Conservation (phyloP, 2,888 invertebrate genomes). For the Cordylochernes scorpioides region DNA sequence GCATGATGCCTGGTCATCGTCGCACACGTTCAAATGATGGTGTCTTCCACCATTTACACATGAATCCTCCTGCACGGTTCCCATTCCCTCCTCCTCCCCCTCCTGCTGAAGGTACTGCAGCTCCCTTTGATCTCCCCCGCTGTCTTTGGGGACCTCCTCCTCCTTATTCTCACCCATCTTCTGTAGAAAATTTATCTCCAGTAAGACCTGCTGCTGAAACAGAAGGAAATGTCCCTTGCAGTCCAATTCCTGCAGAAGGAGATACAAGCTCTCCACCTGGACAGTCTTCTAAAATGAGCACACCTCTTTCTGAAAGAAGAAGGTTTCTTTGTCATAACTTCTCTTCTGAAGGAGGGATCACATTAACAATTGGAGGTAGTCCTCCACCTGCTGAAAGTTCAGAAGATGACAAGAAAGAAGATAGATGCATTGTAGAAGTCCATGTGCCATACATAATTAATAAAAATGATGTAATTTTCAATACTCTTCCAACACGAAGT, state of each 20-base stretch:
- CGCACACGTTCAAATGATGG: conserved; percentile 13
- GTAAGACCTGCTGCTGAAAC: conserved; percentile 2
- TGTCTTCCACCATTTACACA: conserved; percentile 12
- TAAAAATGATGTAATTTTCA: conserved; percentile 10
- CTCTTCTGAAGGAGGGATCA: conserved; percentile 12
- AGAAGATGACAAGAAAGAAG: conserved; percentile 6
- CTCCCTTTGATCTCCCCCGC: conserved; percentile 8
- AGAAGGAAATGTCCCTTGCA: not conserved
- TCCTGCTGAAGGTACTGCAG: conserved; percentile 3
- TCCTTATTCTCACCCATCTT: conserved; percentile 32
- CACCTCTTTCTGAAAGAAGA: conserved; percentile 11
- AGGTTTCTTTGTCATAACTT: conserved; percentile 12
- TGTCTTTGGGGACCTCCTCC: conserved; percentile 65
- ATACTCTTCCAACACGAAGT: conserved; percentile 11
- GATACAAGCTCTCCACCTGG: too few species aligned
- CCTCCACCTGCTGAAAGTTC: conserved; percentile 3
- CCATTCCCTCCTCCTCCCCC: conserved; percentile 8
- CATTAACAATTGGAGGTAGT: conserved; percentile 9
- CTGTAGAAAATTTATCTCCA: conserved; percentile 6
- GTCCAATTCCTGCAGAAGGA: conserved; percentile 3
- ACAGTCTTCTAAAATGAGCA: conserved; percentile 11
- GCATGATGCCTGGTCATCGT: conserved; percentile 6
- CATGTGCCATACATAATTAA: conserved; percentile 12
- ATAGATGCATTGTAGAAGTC: conserved; percentile 13
- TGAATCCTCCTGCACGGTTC: conserved; percentile 7